Conservation (phyloP, 1,140 invertebrate genomes). For the Globodera ellingtonae region DNA sequence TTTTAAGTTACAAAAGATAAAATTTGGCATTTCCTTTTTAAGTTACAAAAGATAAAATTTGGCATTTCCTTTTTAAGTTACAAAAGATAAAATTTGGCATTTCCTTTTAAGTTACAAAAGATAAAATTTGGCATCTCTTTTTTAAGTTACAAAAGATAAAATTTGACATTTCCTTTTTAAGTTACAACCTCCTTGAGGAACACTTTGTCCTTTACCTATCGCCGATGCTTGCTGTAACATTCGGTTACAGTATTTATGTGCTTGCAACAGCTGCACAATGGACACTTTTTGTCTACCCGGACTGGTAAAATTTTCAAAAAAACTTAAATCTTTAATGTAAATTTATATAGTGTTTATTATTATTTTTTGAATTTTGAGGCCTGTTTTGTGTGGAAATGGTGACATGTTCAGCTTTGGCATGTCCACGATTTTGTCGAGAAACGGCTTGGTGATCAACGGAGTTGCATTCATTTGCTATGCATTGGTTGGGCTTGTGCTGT, state of each 20-base stretch:
- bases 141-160: too few species aligned
- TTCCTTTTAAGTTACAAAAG: too few species aligned
- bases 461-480: background rate
- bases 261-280: background rate
- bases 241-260: slow-evolving; percentile 3
- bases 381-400: background rate
- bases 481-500: background rate
- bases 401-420: background rate
- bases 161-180: background rate
- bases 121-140: too few species aligned
- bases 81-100: background rate
- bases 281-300: background rate
- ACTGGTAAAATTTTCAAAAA: background rate
- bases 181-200: background rate
- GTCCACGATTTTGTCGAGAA: background rate
- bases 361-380: background rate
- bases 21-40: background rate
- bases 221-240: background rate
- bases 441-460: background rate
- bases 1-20: background rate
- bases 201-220: background rate
- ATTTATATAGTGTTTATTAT: background rate
- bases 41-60: background rate
- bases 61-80: too few species aligned
- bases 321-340: background rate